phyloP scores from a whole-genome alignment of 2,888 invertebrate genomes.

The Phortica okadai region DNA sequence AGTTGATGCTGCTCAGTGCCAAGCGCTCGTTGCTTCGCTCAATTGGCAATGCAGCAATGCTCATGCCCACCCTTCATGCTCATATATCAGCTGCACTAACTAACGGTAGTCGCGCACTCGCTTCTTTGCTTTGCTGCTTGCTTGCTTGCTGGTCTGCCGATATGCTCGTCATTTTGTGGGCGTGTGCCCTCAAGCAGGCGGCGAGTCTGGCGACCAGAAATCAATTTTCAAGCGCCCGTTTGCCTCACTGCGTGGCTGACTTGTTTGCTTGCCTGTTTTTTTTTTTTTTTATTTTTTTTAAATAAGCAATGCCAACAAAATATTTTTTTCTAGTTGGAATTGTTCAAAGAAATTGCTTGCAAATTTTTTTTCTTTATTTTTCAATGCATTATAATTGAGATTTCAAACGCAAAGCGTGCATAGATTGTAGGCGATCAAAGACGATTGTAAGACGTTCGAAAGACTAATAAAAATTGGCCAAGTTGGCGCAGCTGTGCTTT shows the following conservation, averaged over 20 bases:
- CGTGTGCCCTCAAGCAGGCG: conserved; percentile 56
- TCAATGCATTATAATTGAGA: conserved; percentile 10
- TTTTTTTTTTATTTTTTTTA: background rate
- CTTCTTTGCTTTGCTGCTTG: background rate
- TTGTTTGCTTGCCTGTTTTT: conserved; percentile 44
- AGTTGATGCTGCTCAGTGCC: background rate
- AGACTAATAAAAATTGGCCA: too few relatives aligned
- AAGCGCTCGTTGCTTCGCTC: background rate
- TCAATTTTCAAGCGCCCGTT: conserved; percentile 59
- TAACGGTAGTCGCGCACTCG: conserved; percentile 51
- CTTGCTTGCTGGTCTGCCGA: conserved; percentile 17
- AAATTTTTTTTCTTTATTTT: background rate
- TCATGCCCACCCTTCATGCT: conserved; percentile 42
- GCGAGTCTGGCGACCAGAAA: conserved; percentile 58
- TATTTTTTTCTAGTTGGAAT: conserved; percentile 1
- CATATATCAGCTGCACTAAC: conserved; percentile 64
- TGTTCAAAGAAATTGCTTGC: conserved; percentile 3
- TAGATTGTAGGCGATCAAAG: background rate
- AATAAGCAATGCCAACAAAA: conserved; percentile 39
- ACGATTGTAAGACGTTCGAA: background rate
- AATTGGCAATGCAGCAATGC: background rate
- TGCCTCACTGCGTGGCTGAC: background rate
- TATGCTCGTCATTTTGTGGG: conserved; percentile 58
- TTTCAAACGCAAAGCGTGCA: conserved; percentile 22
- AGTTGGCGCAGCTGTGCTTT: too few relatives aligned